These are phyloP conservation scores for Dexiosoma caninum DNA, from an alignment of 2,888 invertebrate genomes.

Conservation along the genomic window DNA sequence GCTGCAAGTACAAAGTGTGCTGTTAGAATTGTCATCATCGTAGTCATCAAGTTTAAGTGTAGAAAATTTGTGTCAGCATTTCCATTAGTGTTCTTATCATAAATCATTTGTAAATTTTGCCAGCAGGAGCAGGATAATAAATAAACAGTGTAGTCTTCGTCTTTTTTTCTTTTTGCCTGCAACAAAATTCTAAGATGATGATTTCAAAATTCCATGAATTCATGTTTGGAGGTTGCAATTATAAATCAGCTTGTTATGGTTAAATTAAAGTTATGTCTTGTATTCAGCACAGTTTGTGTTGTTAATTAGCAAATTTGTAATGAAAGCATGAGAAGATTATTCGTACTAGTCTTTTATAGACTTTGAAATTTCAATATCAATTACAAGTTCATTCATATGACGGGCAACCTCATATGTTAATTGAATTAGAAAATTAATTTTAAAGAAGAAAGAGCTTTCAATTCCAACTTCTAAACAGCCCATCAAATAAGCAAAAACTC, in stretches of 20 bases:
- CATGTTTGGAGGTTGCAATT: not conserved
- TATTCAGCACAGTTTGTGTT: not conserved
- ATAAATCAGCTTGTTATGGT: not conserved
- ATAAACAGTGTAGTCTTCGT: conserved; percentile 20
- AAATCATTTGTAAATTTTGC: conserved; percentile 58
- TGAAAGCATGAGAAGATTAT: not conserved
- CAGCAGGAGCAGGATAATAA: conserved; percentile 40
- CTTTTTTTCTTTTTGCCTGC: not conserved
- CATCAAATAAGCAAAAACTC: conserved; percentile 17
- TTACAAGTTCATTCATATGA: conserved; percentile 33
- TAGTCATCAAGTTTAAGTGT: conserved; percentile 61
- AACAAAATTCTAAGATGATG: conserved; percentile 27
- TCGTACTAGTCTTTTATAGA: not conserved
- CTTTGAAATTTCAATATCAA: conserved; percentile 1
- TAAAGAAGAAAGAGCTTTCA: conserved; percentile 20
- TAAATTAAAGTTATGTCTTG: not conserved
- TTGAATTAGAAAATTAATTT: conserved; percentile 48
- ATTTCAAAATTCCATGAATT: conserved; percentile 40
- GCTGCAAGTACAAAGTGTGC: conserved; percentile 32
- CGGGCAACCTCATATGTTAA: conserved; percentile 40
- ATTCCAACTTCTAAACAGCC: conserved; percentile 26
- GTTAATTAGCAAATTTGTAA: not conserved
- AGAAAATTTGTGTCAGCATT: conserved; percentile 63
- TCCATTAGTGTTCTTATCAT: conserved; percentile 63
- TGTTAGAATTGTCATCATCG: conserved; percentile 62